Percentiles rank a stretch among this genome's conserved stretches.
phyloP scores from a whole-genome alignment of 1,140 invertebrate species.

The Diploscapter pachys region DNA sequence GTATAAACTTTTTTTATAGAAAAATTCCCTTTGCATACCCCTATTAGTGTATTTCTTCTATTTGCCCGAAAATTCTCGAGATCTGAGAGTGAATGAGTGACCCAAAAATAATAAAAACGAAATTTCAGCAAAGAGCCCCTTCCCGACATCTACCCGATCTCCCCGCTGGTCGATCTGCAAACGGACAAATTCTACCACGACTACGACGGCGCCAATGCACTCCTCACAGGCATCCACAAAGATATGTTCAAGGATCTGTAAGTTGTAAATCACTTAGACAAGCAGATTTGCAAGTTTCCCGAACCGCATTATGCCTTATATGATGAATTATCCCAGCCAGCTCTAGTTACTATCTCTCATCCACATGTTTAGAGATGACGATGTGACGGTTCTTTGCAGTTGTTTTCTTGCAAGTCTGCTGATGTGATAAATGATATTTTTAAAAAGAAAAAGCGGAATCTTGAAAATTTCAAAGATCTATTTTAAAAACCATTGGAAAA shows the following conservation, averaged over 20 bases:
- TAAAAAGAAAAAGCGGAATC: too few species aligned
- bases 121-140: slow-evolving; percentile 27
- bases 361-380: too few species aligned
- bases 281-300: slow-evolving; percentile 7
- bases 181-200: slow-evolving; percentile 51
- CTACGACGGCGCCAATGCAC: slow-evolving; percentile 2
- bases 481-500: too few species aligned
- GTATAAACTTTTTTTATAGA: slow-evolving; percentile 21
- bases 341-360: too few species aligned
- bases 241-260: not conserved
- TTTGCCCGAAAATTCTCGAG: too few species aligned
- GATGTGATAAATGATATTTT: not conserved
- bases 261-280: too few species aligned
- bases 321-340: too few species aligned
- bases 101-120: slow-evolving; percentile 4
- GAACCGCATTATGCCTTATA: too few species aligned
- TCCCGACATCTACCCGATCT: slow-evolving; percentile 50
- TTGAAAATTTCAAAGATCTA: too few species aligned
- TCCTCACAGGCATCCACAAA: not conserved
- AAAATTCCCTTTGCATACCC: not conserved
- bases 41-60: too few species aligned
- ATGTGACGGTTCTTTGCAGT: too few species aligned
- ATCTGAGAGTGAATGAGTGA: not conserved
- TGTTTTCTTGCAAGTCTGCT: too few species aligned
- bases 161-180: slow-evolving; percentile 50